These are phyloP conservation scores for Eurypyga helias DNA, from an alignment of 2,113 vertebrate species.

Conservation along the genomic window DNA sequence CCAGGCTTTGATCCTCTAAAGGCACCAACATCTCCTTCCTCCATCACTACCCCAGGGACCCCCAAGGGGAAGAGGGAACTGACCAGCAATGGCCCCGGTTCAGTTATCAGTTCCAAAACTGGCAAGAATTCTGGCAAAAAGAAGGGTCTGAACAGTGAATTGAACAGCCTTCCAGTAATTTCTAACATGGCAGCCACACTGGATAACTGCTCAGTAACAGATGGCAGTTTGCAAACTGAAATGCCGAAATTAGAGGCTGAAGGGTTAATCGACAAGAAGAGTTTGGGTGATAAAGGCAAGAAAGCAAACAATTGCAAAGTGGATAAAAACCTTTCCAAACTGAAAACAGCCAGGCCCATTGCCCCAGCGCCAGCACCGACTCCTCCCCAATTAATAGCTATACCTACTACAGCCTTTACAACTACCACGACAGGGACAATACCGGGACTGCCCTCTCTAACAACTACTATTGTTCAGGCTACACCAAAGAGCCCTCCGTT, in stretches of 20 bases:
- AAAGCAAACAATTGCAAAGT: conserved; percentile 90
- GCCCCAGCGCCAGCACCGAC: conserved; percentile 91
- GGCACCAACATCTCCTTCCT: conserved; percentile 85
- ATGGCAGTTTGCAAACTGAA: conserved; percentile 85
- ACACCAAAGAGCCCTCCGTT: conserved; percentile 92
- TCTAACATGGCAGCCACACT: conserved; percentile 94
- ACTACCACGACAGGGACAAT: conserved; percentile 82
- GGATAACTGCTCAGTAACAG: conserved; percentile 86
- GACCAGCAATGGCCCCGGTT: conserved; percentile 82
- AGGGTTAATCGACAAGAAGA: conserved; percentile 94
- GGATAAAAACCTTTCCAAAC: conserved; percentile 91
- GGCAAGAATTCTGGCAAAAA: conserved; percentile 91
- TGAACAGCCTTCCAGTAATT: conserved; percentile 92
- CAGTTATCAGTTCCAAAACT: conserved; percentile 83
- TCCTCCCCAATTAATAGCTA: conserved; percentile 95
- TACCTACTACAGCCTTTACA: conserved; percentile 89
- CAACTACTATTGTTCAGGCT: conserved; percentile 87
- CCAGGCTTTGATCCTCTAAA: conserved; percentile 81
- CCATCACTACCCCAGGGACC: conserved; percentile 85
- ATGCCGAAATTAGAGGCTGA: conserved; percentile 98
- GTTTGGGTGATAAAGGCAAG: conserved; percentile 82
- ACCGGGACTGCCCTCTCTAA: conserved; percentile 84
- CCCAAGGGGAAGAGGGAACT: conserved; percentile 89
- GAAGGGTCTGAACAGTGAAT: conserved; percentile 86
- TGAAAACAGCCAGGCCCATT: conserved; percentile 90